Conservation (phyloP, 1,140 invertebrate species). For the Pissodes strobi region DNA sequence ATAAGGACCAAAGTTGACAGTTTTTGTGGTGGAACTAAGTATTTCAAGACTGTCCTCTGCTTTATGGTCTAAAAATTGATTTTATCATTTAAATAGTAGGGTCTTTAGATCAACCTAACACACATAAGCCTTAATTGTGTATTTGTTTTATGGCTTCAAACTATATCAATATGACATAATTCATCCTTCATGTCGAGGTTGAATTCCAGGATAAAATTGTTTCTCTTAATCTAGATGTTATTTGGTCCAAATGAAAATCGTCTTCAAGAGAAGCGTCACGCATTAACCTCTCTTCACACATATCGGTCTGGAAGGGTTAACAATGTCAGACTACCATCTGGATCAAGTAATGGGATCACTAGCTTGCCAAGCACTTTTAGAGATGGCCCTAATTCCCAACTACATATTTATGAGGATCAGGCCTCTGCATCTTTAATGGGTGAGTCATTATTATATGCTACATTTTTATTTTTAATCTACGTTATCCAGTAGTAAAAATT, state of each 20-base stretch:
- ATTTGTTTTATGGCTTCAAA: too few species aligned
- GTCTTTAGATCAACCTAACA: too few species aligned
- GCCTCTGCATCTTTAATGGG: background rate
- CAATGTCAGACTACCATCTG: constrained; percentile 52
- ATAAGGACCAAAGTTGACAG: too few species aligned
- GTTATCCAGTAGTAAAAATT: background rate
- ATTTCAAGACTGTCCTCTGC: too few species aligned
- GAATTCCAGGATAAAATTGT: background rate
- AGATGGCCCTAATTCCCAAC: background rate
- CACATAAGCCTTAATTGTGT: too few species aligned
- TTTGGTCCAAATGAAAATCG: constrained; percentile 63
- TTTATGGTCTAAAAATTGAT: too few species aligned
- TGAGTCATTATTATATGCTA: background rate
- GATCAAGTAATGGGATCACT: constrained; percentile 3
- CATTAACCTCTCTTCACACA: constrained; percentile 69
- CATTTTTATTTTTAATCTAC: background rate
- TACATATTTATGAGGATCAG: constrained; percentile 9
- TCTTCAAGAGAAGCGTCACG: constrained; percentile 69
- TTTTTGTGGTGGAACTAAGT: too few species aligned
- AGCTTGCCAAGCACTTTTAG: background rate
- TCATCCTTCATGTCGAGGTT: background rate
- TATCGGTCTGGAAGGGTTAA: constrained; percentile 58
- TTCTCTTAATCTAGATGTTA: constrained; percentile 64
- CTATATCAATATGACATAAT: too few species aligned
- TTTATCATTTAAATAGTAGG: too few species aligned